Percentiles rank a stretch among this genome's conserved stretches.
Conservation (phyloP, 37 sponge, comb jelly and placozoan species). For the Crambe crambe region DNA sequence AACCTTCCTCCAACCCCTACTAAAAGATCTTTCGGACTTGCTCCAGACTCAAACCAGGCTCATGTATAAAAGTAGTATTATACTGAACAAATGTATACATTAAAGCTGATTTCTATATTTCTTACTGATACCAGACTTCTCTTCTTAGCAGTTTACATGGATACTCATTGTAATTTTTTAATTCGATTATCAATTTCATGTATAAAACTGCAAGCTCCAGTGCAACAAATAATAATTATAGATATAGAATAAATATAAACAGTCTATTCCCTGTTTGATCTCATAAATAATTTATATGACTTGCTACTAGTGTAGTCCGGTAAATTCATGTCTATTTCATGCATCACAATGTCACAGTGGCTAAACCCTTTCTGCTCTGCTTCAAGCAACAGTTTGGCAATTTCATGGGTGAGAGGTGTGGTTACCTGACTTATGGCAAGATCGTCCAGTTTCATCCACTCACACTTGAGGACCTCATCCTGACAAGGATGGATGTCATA, state of each 20-base stretch:
- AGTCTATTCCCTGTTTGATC: no score
- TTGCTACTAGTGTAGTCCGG: conserved; percentile 2
- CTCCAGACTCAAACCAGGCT: background rate
- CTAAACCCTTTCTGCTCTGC: conserved; percentile 34
- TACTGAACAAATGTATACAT: no score
- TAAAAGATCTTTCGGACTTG: background rate
- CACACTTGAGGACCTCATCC: conserved; percentile 71
- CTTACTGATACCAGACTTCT: no score
- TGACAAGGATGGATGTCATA: conserved; percentile 60
- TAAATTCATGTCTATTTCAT: conserved; percentile 6
- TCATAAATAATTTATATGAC: conserved; percentile 49
- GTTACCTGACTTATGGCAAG: conserved; percentile 38
- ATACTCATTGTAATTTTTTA: no score
- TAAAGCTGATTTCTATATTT: no score
- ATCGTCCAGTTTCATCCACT: conserved; percentile 67
- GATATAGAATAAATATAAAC: no score
- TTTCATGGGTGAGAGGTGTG: conserved; percentile 46
- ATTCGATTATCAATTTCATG: no score
- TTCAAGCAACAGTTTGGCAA: conserved; percentile 18
- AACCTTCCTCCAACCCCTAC: background rate
- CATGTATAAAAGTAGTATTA: no score
- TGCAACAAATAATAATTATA: no score
- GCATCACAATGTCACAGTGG: conserved; percentile 24
- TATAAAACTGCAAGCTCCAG: no score
- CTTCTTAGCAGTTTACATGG: no score